Conservation (phyloP, 2,888 invertebrate genomes). For the Drosophila meridionalis region DNA sequence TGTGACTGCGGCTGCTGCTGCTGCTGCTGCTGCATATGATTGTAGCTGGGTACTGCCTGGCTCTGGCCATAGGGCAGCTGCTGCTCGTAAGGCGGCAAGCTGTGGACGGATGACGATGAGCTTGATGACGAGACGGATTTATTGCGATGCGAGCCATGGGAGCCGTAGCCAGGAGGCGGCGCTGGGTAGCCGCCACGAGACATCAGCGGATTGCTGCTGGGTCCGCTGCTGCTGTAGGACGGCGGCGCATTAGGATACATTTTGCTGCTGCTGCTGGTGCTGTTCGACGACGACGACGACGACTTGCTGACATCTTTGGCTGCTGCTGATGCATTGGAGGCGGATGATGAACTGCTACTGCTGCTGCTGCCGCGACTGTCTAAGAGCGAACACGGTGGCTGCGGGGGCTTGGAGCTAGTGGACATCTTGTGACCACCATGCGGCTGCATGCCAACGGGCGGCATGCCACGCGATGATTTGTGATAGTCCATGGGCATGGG, state of each 20-base stretch:
- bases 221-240: slow-evolving; percentile 53
- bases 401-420: slow-evolving; percentile 67
- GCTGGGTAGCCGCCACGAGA: slow-evolving; percentile 60
- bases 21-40: slow-evolving; percentile 52
- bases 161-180: slow-evolving; percentile 47
- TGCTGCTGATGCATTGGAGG: slow-evolving; percentile 53
- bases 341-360: slow-evolving; percentile 42
- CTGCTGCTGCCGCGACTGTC: slow-evolving; percentile 34
- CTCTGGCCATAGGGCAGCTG: slow-evolving; percentile 68
- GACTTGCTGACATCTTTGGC: slow-evolving; percentile 62
- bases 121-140: slow-evolving; percentile 67
- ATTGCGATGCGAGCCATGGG: slow-evolving; percentile 60
- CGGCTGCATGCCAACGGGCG: slow-evolving; percentile 61
- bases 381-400: slow-evolving; percentile 41
- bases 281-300: slow-evolving; percentile 30
- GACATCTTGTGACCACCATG: slow-evolving; percentile 74
- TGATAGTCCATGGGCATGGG: slow-evolving; percentile 81
- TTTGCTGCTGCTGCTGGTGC: slow-evolving; percentile 63
- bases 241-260: slow-evolving; percentile 68
- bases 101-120: slow-evolving; percentile 78
- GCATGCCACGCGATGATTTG: slow-evolving; percentile 79
- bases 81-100: slow-evolving; percentile 67
- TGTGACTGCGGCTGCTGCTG: slow-evolving; percentile 34
- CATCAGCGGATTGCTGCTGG: slow-evolving; percentile 51
- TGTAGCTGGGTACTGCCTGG: slow-evolving; percentile 58